Evolutionary conservation across 2,113 vertebrate species (phyloP).

Genomic region (Barbus barbus): DNA sequence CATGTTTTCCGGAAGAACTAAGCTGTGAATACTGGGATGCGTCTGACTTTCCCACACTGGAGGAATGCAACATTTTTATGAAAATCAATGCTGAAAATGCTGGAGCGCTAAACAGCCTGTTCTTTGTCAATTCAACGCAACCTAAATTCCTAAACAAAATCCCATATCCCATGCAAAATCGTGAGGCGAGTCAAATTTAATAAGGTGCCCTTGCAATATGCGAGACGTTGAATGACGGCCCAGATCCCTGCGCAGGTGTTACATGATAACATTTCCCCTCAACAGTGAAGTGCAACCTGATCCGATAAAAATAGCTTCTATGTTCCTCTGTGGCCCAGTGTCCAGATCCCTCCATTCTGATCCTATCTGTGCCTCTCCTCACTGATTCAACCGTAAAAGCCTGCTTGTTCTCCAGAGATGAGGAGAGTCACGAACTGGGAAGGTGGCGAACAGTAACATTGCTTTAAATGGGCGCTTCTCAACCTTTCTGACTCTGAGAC

Average conservation of each 20-base stretch:
- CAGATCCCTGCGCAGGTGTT: conserved; percentile 33
- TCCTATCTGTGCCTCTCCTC: conserved; percentile 35
- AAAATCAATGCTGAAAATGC: background rate
- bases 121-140: no score
- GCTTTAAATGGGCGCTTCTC: background rate
- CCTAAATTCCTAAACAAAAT: background rate
- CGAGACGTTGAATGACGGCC: background rate
- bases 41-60: background rate
- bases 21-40: background rate
- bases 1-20: background rate
- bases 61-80: background rate
- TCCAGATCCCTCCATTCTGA: conserved; percentile 45
- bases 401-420: conserved; percentile 38
- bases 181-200: background rate
- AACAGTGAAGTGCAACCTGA: conserved; percentile 40
- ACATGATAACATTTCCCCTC: conserved; percentile 31
- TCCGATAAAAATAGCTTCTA: background rate
- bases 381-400: conserved; percentile 35
- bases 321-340: background rate
- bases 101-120: background rate
- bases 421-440: background rate
- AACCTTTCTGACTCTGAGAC: background rate
- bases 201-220: conserved; percentile 2
- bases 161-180: background rate
- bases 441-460: background rate